These are phyloP conservation scores for Tetragonula clypearis DNA, from an alignment of 1,140 invertebrate genomes.

Conservation along the genomic window DNA sequence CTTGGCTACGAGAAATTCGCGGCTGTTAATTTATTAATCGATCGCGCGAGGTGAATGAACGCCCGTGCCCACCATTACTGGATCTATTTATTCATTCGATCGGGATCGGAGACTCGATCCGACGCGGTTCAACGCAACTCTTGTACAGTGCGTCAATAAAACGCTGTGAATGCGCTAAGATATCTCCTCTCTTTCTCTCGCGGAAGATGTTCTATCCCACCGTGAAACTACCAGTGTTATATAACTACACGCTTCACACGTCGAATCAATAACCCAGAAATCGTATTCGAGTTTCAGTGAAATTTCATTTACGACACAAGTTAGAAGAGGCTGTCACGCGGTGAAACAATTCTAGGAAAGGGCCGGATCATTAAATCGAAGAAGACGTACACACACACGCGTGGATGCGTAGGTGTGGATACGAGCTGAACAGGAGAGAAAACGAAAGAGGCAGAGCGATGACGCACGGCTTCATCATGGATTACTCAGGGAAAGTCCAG, in stretches of 20 bases:
- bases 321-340: too few relatives aligned
- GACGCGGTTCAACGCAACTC: neutral
- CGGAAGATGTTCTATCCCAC: neutral
- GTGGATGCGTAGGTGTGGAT: too few relatives aligned
- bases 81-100: constrained; percentile 33
- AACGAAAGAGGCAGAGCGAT: constrained; percentile 53
- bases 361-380: neutral
- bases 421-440: constrained; percentile 20
- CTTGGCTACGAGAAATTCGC: neutral
- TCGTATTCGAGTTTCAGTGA: neutral
- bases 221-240: too few relatives aligned
- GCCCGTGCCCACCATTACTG: neutral
- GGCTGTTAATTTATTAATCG: constrained; percentile 30
- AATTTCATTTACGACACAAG: neutral
- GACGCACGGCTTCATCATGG: constrained; percentile 58
- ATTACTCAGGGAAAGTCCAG: constrained; percentile 61
- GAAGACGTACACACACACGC: too few relatives aligned
- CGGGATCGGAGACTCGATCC: neutral
- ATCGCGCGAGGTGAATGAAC: constrained; percentile 2
- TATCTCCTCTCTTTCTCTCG: neutral
- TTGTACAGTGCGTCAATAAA: constrained; percentile 49
- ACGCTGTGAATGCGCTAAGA: constrained; percentile 33
- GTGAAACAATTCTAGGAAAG: neutral
- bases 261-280: neutral
- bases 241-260: neutral